Percentiles rank a stretch among this genome's conserved stretches.
These are phyloP conservation scores for Periophthalmodon schlosseri DNA, from an alignment of 2,113 vertebrate genomes.

Conservation along the genomic window DNA sequence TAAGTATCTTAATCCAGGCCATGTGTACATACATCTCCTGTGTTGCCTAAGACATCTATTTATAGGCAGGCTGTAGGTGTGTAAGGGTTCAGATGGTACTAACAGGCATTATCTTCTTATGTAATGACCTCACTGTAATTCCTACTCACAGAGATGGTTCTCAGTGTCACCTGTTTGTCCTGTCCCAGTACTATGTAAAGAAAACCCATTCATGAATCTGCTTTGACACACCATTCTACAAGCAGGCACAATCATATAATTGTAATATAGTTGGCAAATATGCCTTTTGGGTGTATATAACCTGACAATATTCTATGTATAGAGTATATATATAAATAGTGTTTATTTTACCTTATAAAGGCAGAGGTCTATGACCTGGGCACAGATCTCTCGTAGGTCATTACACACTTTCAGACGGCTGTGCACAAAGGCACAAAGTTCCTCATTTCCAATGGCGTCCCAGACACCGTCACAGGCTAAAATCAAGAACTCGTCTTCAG, in stretches of 20 bases:
- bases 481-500: conserved; percentile 81
- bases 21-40: conserved; percentile 48
- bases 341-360: conserved; percentile 82
- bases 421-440: conserved; percentile 76
- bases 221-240: background rate
- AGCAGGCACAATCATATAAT: background rate
- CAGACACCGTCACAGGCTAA: conserved; percentile 84
- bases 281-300: background rate
- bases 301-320: background rate
- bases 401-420: conserved; percentile 77
- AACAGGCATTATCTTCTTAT: conserved; percentile 45
- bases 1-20: conserved; percentile 59
- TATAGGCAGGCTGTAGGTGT: conserved; percentile 45
- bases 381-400: conserved; percentile 80
- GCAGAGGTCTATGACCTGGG: conserved; percentile 81
- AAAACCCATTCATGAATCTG: conserved; percentile 36
- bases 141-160: conserved; percentile 11
- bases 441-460: conserved; percentile 80
- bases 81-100: conserved; percentile 25
- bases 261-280: background rate
- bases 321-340: background rate
- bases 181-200: conserved; percentile 1
- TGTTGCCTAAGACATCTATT: conserved; percentile 65
- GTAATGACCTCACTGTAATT: conserved; percentile 27
- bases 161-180: background rate